Base-by-base conservation (phyloP, 1,140 invertebrate species). In the Oppia nitens region DNA sequence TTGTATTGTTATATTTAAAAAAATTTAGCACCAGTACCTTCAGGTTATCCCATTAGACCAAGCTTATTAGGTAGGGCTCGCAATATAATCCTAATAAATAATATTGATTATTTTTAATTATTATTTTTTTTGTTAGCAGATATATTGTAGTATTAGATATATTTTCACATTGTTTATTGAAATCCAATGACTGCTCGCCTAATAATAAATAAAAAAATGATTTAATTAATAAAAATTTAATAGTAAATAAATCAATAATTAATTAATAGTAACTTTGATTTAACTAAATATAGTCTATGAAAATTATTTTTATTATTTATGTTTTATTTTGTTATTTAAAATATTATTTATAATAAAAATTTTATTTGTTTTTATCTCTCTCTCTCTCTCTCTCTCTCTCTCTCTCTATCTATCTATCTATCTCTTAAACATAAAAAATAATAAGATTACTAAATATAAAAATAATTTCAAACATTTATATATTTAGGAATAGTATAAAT, bases 31-130 rank as follows among this genome's bases (percentile, higher is more conserved):
- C n/a, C 32, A 1, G 21, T 14, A 51, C 59, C 60, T 9, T 60
- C 83, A 2, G 83, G 82, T 72, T 87, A 90, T 24, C 85, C 61
- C 63, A 65, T 66, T 89, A 91, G 0, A 77, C 78, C 83, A 83
- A 85, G 1, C 87, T 89, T 61, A 91, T 86, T 40, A 79, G 76
- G 73, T 88, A 90, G 9, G 87, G 78, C 1, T 86, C 87, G 63
- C 87, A 90, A 48, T 57, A 63, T n/a, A 59, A 25, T 9, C 59
- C 45, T 47, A n/a, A 6, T 23, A 20, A 59, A 25, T 11, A 12
- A 47, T 21, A 20, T 17, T 11, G 14, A 11, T 6, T 9, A 4
- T 14, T 12, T 27, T 12, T 12, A 20, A 6, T n/a, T 60, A 17
- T 6, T 9, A 4, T 11, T 6, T 60, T n/a, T n/a, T n/a, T n/a